Evolutionary conservation across 2,888 invertebrate species (phyloP).

Genomic region (Beris morrisii): DNA sequence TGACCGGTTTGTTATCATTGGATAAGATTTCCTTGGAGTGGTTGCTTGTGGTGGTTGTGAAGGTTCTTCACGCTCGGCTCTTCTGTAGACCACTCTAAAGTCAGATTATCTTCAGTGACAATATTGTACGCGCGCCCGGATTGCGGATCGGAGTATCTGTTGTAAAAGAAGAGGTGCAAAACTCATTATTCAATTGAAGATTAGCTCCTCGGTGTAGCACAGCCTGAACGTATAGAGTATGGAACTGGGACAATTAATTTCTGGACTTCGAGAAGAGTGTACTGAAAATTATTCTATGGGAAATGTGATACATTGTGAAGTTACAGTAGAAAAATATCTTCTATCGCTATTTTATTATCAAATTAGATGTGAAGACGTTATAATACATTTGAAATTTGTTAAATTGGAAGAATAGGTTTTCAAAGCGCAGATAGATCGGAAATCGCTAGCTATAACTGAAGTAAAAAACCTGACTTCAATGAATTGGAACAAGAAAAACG

Average conservation of each 20-base stretch:
- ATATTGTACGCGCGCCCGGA: slow-evolving; percentile 9
- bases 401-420: too few relatives aligned
- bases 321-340: too few relatives aligned
- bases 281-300: not conserved
- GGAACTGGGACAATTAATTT: slow-evolving; percentile 19
- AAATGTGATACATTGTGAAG: slow-evolving; percentile 2
- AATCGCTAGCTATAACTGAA: too few relatives aligned
- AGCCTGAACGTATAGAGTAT: slow-evolving; percentile 8
- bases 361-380: too few relatives aligned
- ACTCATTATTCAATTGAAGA: slow-evolving; percentile 29
- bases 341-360: too few relatives aligned
- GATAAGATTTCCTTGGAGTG: slow-evolving; percentile 21
- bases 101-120: slow-evolving; percentile 23
- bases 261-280: slow-evolving; percentile 11
- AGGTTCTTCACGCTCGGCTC: slow-evolving; percentile 1
- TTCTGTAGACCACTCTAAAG: not conserved
- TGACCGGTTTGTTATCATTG: slow-evolving; percentile 28
- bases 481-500: too few relatives aligned
- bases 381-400: too few relatives aligned
- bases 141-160: slow-evolving; percentile 8
- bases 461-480: too few relatives aligned
- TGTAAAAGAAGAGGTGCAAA: slow-evolving; percentile 18
- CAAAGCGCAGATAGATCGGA: too few relatives aligned
- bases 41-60: not conserved
- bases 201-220: slow-evolving; percentile 12